Evolutionary conservation across 2,797 vertebrate genomes (phyloP).

Genomic region (Corythornis leucogaster): DNA sequence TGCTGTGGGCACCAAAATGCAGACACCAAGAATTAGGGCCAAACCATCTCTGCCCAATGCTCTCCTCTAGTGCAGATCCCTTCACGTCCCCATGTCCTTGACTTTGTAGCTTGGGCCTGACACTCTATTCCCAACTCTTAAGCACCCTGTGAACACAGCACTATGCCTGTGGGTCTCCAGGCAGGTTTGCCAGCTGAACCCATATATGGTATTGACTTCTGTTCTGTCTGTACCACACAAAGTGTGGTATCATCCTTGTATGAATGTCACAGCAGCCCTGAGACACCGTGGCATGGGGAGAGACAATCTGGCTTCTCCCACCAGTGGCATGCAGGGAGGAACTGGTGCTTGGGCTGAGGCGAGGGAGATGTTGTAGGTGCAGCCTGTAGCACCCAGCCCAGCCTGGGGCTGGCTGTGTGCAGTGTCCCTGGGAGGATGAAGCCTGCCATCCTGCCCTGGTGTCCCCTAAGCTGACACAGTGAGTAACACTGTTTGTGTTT

Average conservation of each 20-base stretch:
- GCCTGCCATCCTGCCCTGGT: not conserved
- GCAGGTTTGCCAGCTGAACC: not conserved
- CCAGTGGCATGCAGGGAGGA: not conserved
- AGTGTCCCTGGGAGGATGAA: accelerated
- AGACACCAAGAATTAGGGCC: not conserved
- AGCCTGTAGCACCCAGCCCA: not conserved
- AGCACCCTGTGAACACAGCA: not conserved
- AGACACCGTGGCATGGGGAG: accelerated
- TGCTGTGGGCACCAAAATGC: not conserved
- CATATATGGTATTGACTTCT: not conserved
- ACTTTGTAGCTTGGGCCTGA: not conserved
- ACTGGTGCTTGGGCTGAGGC: too few species aligned
- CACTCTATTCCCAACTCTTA: not conserved
- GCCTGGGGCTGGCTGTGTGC: accelerated
- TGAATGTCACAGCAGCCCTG: accelerated
- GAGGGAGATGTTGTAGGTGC: accelerated
- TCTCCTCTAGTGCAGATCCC: accelerated
- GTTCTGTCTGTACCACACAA: not conserved
- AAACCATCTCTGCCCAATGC: not conserved
- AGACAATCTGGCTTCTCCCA: not conserved
- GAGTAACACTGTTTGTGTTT: not conserved
- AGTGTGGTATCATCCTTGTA: accelerated
- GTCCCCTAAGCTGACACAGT: accelerated
- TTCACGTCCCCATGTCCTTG: not conserved
- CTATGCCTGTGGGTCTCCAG: accelerated